Evolutionary conservation across 53 echinoderm and acorn worm species (phyloP).

Genomic region (Arbacia lixula): DNA sequence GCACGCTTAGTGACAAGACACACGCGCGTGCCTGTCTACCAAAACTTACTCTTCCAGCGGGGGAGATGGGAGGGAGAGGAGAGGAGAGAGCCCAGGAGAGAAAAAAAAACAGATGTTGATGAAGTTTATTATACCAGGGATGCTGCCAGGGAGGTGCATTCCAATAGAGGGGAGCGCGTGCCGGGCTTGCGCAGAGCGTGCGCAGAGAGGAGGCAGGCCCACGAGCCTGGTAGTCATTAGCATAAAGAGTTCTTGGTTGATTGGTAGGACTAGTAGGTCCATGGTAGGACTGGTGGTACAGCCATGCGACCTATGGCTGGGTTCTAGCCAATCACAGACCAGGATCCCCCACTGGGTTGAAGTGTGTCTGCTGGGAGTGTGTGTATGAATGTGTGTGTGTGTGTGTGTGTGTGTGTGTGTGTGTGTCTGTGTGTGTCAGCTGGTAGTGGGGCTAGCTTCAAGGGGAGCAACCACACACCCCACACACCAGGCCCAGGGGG

Average conservation of each 20-base stretch:
- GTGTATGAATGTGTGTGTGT: too few species aligned
- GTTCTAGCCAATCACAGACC: constrained; percentile 35
- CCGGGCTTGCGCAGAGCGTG: constrained; percentile 55
- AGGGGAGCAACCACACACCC: constrained; percentile 21
- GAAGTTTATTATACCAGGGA: constrained; percentile 57
- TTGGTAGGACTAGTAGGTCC: neutral
- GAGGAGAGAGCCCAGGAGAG: neutral
- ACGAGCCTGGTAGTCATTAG: constrained; percentile 40
- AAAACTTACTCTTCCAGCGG: constrained; percentile 21
- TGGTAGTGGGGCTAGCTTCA: neutral
- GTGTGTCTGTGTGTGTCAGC: neutral
- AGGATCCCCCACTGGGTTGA: constrained; percentile 14
- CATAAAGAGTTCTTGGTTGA: constrained; percentile 29
- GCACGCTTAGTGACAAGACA: constrained; percentile 28
- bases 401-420: neutral
- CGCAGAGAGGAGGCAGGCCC: constrained; percentile 22
- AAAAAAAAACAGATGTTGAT: constrained; percentile 53
- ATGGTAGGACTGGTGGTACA: neutral
- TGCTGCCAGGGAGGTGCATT: constrained; percentile 32
- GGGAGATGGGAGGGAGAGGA: constrained; percentile 21
- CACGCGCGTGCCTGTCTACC: constrained; percentile 30
- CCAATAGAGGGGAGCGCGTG: constrained; percentile 50
- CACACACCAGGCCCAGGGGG: constrained; percentile 48
- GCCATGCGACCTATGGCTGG: constrained; percentile 30
- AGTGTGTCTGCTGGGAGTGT: constrained; percentile 41